Evolutionary conservation across 2,797 vertebrate species (phyloP), one percentile per base, ranked within the genome.

Genomic region (Gymnoscopelus microlampas): DNA sequence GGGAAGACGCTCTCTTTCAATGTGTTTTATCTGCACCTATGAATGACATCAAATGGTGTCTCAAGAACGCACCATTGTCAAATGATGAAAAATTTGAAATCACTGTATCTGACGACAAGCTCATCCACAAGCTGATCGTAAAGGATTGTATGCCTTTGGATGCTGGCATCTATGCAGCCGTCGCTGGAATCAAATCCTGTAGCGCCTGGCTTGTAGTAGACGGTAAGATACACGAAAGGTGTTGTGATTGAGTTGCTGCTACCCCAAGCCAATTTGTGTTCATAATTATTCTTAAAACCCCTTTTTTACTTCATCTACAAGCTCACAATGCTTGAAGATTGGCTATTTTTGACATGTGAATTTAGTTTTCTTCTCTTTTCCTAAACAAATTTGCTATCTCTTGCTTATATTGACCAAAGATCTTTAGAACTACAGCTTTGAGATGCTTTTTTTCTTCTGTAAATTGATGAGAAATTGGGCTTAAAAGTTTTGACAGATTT

Each of bases 141-240:
- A 93, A 83, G 29, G 94, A 94, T 0, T 91, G 88, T 48, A 53
- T 62, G 64, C 83, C 91, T 65, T 79, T 95, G 72, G 97, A 98
- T 67, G 90, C 64, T 0, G 96, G 96, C 13, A 95, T 96, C 85
- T 98, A 97, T 62, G 91, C 94, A 0, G 94, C 96, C 1, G 86
- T 93, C 54, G 92, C 89, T 0, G 95, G 96, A 47, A 93, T 95
- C 62, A 94, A 95, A 9, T 89, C 92, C 26, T 95, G 95, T 68
- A 96, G 94, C 1, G 94, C 95, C 79, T 97, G 95, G 95, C 95
- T 98, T 14, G 58, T 96, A 11, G 93, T 98, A 32, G 95, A 95
- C 85, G 83, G 97, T 98, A 66, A 95, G 91, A 65, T 60, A 67
- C 60, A 44, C 3, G 8, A 6, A 44, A 8, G 39, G 39, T 44